Conservation (phyloP, 1,140 invertebrate species). For the Pseudomyrmex cubaensis region DNA sequence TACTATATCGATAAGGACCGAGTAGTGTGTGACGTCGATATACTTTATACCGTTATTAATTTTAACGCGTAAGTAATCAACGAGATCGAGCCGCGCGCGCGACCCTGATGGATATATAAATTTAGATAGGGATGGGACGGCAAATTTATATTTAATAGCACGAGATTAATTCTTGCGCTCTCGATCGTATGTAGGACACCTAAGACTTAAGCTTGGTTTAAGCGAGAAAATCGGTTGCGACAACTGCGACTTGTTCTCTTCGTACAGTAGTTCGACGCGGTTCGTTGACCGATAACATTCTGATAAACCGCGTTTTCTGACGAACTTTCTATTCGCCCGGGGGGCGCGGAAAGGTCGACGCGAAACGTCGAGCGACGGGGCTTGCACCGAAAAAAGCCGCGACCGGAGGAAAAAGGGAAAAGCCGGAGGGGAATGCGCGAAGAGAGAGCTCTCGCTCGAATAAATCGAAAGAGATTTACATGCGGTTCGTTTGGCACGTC, state of each 20-base stretch:
- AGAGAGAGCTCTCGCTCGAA: slow-evolving; percentile 47
- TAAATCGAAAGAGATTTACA: slow-evolving; percentile 60
- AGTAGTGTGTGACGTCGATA: background rate
- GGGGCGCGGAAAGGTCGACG: background rate
- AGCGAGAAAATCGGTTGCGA: background rate
- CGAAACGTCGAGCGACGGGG: slow-evolving; percentile 20
- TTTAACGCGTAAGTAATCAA: slow-evolving; percentile 33
- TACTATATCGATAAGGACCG: slow-evolving; percentile 13
- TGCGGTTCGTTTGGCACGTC: slow-evolving; percentile 45
- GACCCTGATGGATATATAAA: slow-evolving; percentile 3
- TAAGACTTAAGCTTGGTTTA: background rate
- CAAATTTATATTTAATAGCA: slow-evolving; percentile 23
- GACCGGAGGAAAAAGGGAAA: slow-evolving; percentile 6
- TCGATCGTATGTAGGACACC: background rate
- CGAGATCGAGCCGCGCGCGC: no score
- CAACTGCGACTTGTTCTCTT: no score
- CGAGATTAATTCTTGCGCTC: background rate
- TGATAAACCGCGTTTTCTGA: slow-evolving; percentile 48
- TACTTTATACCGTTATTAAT: background rate
- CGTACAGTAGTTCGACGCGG: no score
- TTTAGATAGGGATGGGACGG: slow-evolving; percentile 9
- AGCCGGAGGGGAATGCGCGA: background rate
- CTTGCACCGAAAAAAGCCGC: slow-evolving; percentile 29
- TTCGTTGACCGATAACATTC: slow-evolving; percentile 43
- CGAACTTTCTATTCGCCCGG: background rate